These are phyloP conservation scores for Hippocampus abdominalis DNA, from an alignment of 2,113 vertebrate genomes.

Conservation along the genomic window DNA sequence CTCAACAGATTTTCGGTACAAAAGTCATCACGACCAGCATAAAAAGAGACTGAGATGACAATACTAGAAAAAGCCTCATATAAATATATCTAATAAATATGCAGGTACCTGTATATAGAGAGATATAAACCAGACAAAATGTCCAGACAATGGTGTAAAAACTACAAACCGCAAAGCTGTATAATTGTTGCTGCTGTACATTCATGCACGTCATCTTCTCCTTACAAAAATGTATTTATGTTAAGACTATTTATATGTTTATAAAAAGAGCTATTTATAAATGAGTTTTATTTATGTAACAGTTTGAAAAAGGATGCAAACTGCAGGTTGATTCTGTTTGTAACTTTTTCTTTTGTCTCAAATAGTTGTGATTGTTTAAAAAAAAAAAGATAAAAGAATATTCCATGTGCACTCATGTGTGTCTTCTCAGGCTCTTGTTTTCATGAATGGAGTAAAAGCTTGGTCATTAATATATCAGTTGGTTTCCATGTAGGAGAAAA, in stretches of 20 bases:
- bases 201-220: slow-evolving; percentile 73
- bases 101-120: slow-evolving; percentile 54
- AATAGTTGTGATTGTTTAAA: slow-evolving; percentile 77
- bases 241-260: slow-evolving; percentile 84
- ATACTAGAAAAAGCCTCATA: slow-evolving; percentile 54
- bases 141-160: slow-evolving; percentile 68
- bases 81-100: slow-evolving; percentile 37
- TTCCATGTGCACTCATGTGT: slow-evolving; percentile 65
- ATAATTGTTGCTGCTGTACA: slow-evolving; percentile 77
- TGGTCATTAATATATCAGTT: slow-evolving; percentile 4
- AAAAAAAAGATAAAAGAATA: slow-evolving; percentile 70
- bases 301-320: slow-evolving; percentile 76
- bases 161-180: slow-evolving; percentile 75
- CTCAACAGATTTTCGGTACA: slow-evolving; percentile 68
- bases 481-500: not conserved
- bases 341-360: slow-evolving; percentile 74
- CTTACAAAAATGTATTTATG: slow-evolving; percentile 83
- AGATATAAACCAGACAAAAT: slow-evolving; percentile 54
- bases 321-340: slow-evolving; percentile 80
- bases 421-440: slow-evolving; percentile 42
- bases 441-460: not conserved
- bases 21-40: slow-evolving; percentile 64
- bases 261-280: slow-evolving; percentile 85
- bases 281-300: slow-evolving; percentile 83
- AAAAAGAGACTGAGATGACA: slow-evolving; percentile 63